phyloP scores from a whole-genome alignment of 2,888 invertebrate species.

The Andrena camellia region DNA sequence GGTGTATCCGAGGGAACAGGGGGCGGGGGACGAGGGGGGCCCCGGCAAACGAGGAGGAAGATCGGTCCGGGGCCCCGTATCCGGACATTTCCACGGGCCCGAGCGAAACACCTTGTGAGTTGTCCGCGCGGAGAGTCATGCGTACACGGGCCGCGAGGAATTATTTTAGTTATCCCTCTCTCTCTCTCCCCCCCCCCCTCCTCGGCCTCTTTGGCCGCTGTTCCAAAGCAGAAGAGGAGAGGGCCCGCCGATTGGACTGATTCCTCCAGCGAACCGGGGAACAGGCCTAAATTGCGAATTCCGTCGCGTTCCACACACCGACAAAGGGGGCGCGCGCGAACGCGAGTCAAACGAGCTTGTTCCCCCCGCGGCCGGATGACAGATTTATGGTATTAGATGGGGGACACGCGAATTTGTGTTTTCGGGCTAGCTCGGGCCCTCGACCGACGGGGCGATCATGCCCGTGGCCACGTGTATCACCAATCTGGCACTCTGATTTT shows the following conservation, averaged over 20 bases:
- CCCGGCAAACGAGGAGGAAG: conserved; percentile 58
- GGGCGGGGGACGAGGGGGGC: conserved; percentile 20
- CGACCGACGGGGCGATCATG: background rate
- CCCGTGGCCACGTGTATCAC: background rate
- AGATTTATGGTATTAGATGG: conserved; percentile 63
- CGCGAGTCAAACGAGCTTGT: conserved; percentile 61
- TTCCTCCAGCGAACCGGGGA: conserved; percentile 57
- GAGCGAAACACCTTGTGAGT: conserved; percentile 66
- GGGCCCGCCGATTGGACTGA: conserved; percentile 70
- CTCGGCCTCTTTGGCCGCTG: conserved; percentile 46
- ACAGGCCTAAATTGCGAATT: conserved; percentile 61
- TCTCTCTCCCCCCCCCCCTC: conserved; percentile 60
- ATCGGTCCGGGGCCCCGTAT: conserved; percentile 29
- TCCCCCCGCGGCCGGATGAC: conserved; percentile 55
- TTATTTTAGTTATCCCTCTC: conserved; percentile 64
- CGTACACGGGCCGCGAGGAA: conserved; percentile 77
- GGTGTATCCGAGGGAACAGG: conserved; percentile 69
- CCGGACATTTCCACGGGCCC: conserved; percentile 49
- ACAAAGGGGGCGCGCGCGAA: conserved; percentile 41
- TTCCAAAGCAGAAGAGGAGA: conserved; percentile 14
- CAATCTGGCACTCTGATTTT: background rate
- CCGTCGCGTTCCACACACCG: conserved; percentile 61
- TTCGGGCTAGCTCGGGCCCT: conserved; percentile 45
- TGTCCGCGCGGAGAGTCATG: conserved; percentile 76
- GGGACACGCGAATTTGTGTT: conserved; percentile 60